These are phyloP conservation scores for Tapirus terrestris DNA, from an alignment of 2,113 vertebrate species.

Conservation along the genomic window DNA sequence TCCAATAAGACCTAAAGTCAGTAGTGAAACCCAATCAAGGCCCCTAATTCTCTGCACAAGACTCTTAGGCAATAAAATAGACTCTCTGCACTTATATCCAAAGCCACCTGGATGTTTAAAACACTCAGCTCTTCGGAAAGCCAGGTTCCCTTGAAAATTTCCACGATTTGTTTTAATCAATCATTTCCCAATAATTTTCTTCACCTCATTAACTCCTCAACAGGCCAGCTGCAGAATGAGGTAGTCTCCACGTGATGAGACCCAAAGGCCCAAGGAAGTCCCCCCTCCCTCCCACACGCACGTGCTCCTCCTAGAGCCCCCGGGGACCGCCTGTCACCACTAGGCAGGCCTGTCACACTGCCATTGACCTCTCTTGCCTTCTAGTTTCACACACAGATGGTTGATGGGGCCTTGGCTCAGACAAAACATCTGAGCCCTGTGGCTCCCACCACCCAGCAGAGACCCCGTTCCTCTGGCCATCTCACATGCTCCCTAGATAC, in stretches of 20 bases:
- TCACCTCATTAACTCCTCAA: constrained; percentile 43
- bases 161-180: neutral
- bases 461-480: fast-evolving
- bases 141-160: neutral
- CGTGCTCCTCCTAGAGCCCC: neutral
- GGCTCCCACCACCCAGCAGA: neutral
- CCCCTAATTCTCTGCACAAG: neutral
- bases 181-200: constrained; percentile 23
- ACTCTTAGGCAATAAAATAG: neutral
- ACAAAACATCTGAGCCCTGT: neutral
- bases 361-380: neutral
- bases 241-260: fast-evolving
- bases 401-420: neutral
- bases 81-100: neutral
- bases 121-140: neutral
- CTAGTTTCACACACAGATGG: constrained; percentile 60
- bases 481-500: neutral
- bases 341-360: neutral
- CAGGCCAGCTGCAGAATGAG: constrained; percentile 63
- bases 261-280: neutral
- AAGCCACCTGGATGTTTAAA: neutral
- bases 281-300: neutral
- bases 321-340: neutral
- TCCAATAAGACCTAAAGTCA: neutral
- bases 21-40: neutral